These are phyloP conservation scores for Drosophila chauvacae DNA, from an alignment of 1,140 invertebrate genomes.

Conservation along the genomic window DNA sequence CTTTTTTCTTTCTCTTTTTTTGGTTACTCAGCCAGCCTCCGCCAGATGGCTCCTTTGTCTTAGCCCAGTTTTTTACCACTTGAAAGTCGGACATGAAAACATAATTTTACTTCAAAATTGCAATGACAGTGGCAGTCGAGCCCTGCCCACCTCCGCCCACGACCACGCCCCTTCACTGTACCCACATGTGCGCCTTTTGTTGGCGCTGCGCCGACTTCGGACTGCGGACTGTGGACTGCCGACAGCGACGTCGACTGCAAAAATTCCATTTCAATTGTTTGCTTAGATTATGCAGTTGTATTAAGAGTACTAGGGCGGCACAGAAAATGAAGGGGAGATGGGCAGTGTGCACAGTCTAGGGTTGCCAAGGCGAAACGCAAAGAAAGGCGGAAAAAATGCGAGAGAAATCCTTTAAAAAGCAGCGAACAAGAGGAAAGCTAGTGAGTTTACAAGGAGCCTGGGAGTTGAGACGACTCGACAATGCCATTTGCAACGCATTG, in stretches of 20 bases:
- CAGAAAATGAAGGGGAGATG: conserved; percentile 6
- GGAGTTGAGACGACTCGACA: conserved; percentile 58
- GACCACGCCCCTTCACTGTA: conserved; percentile 69
- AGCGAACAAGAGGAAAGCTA: conserved; percentile 49
- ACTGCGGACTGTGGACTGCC: conserved; percentile 1
- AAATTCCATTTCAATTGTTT: conserved; percentile 83
- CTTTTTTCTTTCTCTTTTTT: conserved; percentile 13
- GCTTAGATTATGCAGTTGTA: conserved; percentile 82
- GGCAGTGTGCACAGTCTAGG: conserved; percentile 19
- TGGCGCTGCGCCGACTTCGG: conserved; percentile 44
- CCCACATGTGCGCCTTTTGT: conserved; percentile 47
- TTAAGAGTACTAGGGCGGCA: conserved; percentile 46
- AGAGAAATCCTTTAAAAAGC: conserved; percentile 41
- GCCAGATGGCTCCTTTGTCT: conserved; percentile 66
- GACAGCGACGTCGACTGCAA: conserved; percentile 57
- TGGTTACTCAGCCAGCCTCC: conserved; percentile 26
- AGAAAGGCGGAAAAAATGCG: conserved; percentile 35
- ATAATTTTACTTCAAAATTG: conserved; percentile 81
- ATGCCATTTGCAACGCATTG: conserved; percentile 63
- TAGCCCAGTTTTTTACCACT: conserved; percentile 61
- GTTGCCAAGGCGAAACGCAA: conserved; percentile 46
- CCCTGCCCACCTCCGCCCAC: conserved; percentile 15
- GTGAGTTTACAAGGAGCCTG: conserved; percentile 55
- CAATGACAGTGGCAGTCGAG: conserved; percentile 70
- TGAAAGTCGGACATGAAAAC: conserved; percentile 79